phyloP scores from a whole-genome alignment of 1,140 invertebrate species.

The Muscidifurax raptorellus region DNA sequence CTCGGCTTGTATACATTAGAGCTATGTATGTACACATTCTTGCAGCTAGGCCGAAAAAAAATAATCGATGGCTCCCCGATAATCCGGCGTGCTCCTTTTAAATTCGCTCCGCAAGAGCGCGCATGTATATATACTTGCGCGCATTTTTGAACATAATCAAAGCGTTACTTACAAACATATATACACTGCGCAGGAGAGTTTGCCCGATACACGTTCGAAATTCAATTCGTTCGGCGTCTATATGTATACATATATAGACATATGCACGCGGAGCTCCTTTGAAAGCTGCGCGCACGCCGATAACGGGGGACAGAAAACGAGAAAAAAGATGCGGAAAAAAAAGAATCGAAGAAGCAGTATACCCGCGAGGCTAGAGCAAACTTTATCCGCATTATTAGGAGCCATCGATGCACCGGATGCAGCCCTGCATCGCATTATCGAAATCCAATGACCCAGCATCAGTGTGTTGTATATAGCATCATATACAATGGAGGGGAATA shows the following conservation, averaged over 20 bases:
- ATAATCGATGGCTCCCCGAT: neutral
- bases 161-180: neutral
- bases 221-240: neutral
- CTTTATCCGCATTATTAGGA: slow-evolving; percentile 9
- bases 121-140: no score
- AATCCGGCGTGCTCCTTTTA: neutral
- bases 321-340: no score
- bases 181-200: neutral
- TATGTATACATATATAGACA: no score
- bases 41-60: neutral
- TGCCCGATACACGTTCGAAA: neutral
- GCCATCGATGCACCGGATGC: neutral
- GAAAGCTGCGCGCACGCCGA: neutral
- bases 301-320: neutral
- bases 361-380: neutral
- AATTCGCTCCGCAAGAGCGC: neutral
- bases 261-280: neutral
- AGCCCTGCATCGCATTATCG: slow-evolving; percentile 4
- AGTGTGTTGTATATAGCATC: neutral
- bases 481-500: neutral
- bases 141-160: neutral
- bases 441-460: slow-evolving; percentile 16
- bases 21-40: no score
- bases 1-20: no score
- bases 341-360: no score